Conservation (phyloP, 2,888 invertebrate species). For the Tetramorium bicarinatum region DNA sequence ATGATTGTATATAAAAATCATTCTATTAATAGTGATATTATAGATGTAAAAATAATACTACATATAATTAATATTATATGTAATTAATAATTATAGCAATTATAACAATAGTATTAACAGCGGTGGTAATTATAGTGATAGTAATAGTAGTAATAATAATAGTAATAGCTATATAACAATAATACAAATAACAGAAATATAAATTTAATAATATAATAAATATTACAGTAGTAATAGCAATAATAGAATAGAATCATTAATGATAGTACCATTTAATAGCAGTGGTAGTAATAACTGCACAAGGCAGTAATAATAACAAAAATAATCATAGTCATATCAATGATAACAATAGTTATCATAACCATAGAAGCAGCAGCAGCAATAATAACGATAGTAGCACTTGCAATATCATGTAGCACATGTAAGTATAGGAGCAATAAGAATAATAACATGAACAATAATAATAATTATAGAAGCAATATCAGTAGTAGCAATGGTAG, state of each 20-base stretch:
- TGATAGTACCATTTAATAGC: slow-evolving; percentile 32
- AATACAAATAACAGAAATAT: slow-evolving; percentile 26
- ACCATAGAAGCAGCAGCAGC: slow-evolving; percentile 14
- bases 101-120: slow-evolving; percentile 72
- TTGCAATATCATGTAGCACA: slow-evolving; percentile 15
- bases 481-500: slow-evolving; percentile 61
- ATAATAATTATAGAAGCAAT: slow-evolving; percentile 56
- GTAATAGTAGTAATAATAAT: neutral
- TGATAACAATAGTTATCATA: slow-evolving; percentile 31
- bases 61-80: slow-evolving; percentile 57
- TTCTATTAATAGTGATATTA: slow-evolving; percentile 60
- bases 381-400: slow-evolving; percentile 58
- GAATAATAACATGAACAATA: slow-evolving; percentile 54
- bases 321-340: neutral
- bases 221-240: slow-evolving; percentile 35
- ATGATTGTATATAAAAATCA: neutral
- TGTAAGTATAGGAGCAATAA: slow-evolving; percentile 48
- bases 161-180: slow-evolving; percentile 1
- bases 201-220: slow-evolving; percentile 27
- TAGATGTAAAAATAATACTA: slow-evolving; percentile 55
- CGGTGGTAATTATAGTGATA: slow-evolving; percentile 7
- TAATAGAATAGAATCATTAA: slow-evolving; percentile 24
- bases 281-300: slow-evolving; percentile 52
- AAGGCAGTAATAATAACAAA: slow-evolving; percentile 55
- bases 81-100: slow-evolving; percentile 42